phyloP scores from a whole-genome alignment of 2,113 vertebrate species.

The Zosterops borbonicus region DNA sequence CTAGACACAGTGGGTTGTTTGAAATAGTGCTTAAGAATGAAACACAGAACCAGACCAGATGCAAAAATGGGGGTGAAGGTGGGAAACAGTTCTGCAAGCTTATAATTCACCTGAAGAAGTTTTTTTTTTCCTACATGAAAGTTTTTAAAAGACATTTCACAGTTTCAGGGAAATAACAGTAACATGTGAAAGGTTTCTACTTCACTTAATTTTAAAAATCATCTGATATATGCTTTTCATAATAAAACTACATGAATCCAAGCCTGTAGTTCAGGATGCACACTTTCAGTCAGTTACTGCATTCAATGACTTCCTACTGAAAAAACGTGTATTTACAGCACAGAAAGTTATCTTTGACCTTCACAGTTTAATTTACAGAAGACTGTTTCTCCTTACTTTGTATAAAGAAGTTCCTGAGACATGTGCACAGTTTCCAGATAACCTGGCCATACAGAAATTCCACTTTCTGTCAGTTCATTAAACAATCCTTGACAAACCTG shows the following conservation, averaged over 20 bases:
- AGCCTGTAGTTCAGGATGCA: neutral
- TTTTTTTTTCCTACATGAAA: neutral
- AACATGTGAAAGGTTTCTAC: neutral
- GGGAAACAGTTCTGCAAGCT: neutral
- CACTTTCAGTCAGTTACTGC: neutral
- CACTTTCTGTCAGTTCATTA: constrained; percentile 82
- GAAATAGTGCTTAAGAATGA: neutral
- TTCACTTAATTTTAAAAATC: neutral
- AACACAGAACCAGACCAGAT: neutral
- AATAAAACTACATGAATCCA: neutral
- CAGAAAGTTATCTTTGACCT: neutral
- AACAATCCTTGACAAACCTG: constrained; percentile 91
- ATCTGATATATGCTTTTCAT: neutral
- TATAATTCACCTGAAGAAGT: neutral
- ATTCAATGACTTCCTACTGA: neutral
- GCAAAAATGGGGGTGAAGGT: neutral
- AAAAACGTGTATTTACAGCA: neutral
- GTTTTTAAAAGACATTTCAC: neutral
- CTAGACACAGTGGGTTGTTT: neutral
- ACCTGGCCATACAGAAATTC: constrained; percentile 90
- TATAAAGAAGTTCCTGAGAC: constrained; percentile 84
- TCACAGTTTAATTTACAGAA: neutral
- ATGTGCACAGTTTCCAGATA: constrained; percentile 82
- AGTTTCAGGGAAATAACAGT: neutral
- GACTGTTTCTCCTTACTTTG: constrained; percentile 80